Conservation (phyloP, 2,113 vertebrate genomes). For the Ceyx cyanopectus region DNA sequence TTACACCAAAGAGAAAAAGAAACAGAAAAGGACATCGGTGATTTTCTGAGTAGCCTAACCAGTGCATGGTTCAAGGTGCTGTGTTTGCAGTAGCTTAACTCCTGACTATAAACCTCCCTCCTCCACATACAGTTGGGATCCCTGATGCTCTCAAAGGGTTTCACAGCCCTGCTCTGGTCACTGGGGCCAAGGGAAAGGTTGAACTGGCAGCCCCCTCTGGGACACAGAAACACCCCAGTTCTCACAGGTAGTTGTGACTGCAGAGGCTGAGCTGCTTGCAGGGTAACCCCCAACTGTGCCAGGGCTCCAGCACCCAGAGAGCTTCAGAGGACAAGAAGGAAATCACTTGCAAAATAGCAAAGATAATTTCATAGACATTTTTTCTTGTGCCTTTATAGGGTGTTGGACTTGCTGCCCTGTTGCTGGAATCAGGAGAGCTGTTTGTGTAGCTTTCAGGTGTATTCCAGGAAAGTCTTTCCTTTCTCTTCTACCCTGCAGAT, state of each 20-base stretch:
- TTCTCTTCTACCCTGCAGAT: neutral
- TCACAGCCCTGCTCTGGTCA: no score
- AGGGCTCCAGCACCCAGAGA: conserved; percentile 5
- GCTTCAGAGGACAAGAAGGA: conserved; percentile 15
- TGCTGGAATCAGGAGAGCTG: neutral
- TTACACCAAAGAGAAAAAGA: neutral
- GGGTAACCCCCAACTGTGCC: neutral
- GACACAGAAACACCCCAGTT: neutral
- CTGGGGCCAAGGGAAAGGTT: conserved; percentile 1
- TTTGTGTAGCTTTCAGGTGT: neutral
- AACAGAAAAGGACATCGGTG: neutral
- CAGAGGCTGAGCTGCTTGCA: neutral
- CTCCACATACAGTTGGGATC: no score
- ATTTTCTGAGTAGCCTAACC: conserved; percentile 6
- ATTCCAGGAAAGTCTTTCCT: neutral
- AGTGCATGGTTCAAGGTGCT: no score
- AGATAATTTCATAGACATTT: conserved; percentile 11
- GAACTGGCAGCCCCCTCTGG: neutral
- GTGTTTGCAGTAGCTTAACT: no score
- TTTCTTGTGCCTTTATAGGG: neutral
- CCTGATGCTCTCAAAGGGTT: no score
- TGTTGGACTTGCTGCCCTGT: neutral
- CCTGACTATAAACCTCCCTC: no score
- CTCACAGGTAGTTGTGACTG: neutral
- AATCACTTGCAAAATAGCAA: neutral